Evolutionary conservation across 2,888 invertebrate genomes (phyloP).

Genomic region (Leptura quadrifasciata): DNA sequence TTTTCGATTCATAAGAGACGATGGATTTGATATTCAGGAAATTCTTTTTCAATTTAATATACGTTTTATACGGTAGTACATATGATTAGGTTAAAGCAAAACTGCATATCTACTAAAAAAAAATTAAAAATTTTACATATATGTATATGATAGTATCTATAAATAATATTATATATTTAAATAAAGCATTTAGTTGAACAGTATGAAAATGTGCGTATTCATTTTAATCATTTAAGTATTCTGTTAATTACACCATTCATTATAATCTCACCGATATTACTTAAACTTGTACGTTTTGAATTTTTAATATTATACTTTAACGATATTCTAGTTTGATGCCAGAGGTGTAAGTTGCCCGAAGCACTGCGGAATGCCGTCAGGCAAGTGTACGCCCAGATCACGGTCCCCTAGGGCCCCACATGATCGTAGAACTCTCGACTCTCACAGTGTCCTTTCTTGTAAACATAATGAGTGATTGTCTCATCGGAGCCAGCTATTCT

Average conservation of each 20-base stretch:
- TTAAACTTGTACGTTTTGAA: slow-evolving; percentile 6
- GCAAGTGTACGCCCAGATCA: slow-evolving; percentile 71
- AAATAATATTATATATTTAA: not conserved
- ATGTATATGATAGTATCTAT: no score
- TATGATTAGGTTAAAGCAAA: no score
- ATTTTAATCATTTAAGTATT: not conserved
- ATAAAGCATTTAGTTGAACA: not conserved
- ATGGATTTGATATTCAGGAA: no score
- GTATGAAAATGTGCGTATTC: not conserved
- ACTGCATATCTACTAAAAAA: no score
- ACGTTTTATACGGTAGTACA: no score
- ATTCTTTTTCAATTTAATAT: no score
- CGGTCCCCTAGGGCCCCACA: slow-evolving; percentile 61
- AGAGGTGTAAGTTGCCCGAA: slow-evolving; percentile 69
- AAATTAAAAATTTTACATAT: no score
- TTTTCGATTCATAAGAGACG: no score
- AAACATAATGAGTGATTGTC: slow-evolving; percentile 54
- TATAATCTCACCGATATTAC: slow-evolving; percentile 9
- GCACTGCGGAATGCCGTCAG: slow-evolving; percentile 74
- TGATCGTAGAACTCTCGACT: slow-evolving; percentile 43
- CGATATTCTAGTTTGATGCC: slow-evolving; percentile 47
- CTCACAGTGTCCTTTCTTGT: slow-evolving; percentile 49
- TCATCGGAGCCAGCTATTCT: slow-evolving; percentile 46
- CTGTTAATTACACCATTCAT: not conserved
- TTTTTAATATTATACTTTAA: slow-evolving; percentile 33